A percentile compares a stretch with the other conserved stretches of the same genome.
These are phyloP conservation scores for Dryococelus australis DNA, from an alignment of 2,888 invertebrate genomes.

Conservation along the genomic window DNA sequence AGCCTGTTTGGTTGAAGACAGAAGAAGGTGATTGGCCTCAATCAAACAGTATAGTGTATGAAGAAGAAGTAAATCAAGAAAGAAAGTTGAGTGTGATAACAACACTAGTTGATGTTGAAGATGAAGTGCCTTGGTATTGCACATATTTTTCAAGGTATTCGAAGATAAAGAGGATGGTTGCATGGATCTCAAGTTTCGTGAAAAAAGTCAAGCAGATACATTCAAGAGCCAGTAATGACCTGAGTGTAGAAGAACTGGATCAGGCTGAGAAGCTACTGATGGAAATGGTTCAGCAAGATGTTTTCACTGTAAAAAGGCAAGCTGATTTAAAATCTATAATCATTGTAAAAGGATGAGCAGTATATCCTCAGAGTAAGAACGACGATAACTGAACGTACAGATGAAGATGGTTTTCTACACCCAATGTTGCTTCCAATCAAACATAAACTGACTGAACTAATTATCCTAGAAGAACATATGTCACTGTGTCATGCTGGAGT, in stretches of 20 bases:
- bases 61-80: background rate
- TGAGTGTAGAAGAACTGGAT: background rate
- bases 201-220: background rate
- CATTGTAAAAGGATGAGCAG: no score
- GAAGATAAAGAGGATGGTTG: background rate
- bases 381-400: background rate
- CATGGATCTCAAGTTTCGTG: background rate
- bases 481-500: background rate
- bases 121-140: background rate
- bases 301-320: background rate
- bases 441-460: background rate
- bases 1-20: background rate
- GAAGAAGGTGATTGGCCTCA: background rate
- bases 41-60: background rate
- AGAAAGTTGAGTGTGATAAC: background rate
- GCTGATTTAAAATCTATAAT: background rate
- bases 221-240: background rate
- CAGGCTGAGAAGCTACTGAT: background rate
- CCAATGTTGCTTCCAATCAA: background rate
- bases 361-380: background rate
- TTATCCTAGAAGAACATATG: background rate
- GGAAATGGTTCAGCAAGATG: background rate
- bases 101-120: background rate
- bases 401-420: background rate
- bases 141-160: conserved; percentile 6